These are phyloP conservation scores for Brachionus paranguensis DNA, from an alignment of 1,140 invertebrate genomes.

Conservation along the genomic window DNA sequence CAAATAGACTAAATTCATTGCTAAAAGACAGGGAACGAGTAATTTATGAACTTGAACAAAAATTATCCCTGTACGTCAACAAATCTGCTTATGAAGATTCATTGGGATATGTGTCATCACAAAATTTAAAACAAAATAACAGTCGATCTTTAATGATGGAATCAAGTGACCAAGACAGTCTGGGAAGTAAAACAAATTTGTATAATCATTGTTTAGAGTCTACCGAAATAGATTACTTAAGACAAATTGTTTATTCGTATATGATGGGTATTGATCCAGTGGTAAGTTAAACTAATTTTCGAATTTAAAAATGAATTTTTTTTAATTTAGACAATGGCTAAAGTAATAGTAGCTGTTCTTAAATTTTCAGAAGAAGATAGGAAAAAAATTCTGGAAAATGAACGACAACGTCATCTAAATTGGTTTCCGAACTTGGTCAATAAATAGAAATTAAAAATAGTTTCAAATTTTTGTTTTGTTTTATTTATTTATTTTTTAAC, in stretches of 20 bases:
- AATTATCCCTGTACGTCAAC: background rate
- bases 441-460: background rate
- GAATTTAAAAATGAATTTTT: background rate
- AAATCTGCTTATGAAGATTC: background rate
- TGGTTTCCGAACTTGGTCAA: constrained; percentile 20
- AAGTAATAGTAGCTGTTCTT: constrained; percentile 33
- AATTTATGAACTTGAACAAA: background rate
- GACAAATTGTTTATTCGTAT: constrained; percentile 35
- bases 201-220: constrained; percentile 34
- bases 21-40: background rate
- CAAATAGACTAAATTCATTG: background rate
- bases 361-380: constrained; percentile 16
- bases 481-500: background rate
- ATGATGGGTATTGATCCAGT: constrained; percentile 36
- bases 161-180: constrained; percentile 22
- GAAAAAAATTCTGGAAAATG: constrained; percentile 31
- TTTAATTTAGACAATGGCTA: constrained; percentile 25
- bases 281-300: background rate
- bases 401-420: background rate
- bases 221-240: constrained; percentile 35
- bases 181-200: background rate
- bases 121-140: background rate
- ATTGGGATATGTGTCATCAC: background rate
- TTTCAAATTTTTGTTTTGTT: background rate
- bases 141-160: constrained; percentile 8